Conservation (phyloP, 2,888 invertebrate genomes). For the Epinotia nisella region DNA sequence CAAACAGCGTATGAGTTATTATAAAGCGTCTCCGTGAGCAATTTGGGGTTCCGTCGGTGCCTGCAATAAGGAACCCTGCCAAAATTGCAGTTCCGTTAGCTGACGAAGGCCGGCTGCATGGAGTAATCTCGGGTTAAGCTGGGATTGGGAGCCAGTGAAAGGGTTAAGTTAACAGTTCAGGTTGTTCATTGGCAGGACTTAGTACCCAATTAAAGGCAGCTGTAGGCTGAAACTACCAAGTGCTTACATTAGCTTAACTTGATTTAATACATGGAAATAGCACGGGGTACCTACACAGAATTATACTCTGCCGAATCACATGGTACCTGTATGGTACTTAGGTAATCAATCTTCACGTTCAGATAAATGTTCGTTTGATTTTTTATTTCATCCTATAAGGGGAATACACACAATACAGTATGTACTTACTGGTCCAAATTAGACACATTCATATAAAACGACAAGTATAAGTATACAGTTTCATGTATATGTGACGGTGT, state of each 20-base stretch:
- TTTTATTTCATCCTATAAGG: too few relatives aligned
- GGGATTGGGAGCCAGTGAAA: conserved; percentile 44
- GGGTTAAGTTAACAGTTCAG: conserved; percentile 17
- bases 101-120: conserved; percentile 49
- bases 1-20: conserved; percentile 73
- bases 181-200: conserved; percentile 1
- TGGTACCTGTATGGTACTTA: too few relatives aligned
- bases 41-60: conserved; percentile 75
- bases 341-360: too few relatives aligned
- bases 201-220: not conserved
- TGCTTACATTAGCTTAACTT: not conserved
- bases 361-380: too few relatives aligned
- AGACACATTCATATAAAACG: too few relatives aligned
- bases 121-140: conserved; percentile 58
- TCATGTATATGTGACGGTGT: too few relatives aligned
- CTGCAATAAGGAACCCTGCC: conserved; percentile 69
- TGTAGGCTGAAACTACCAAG: not conserved
- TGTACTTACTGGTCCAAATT: too few relatives aligned
- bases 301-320: too few relatives aligned
- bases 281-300: too few relatives aligned
- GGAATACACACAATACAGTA: too few relatives aligned
- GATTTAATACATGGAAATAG: too few relatives aligned
- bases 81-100: conserved; percentile 74
- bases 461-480: too few relatives aligned
- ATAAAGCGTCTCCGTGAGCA: conserved; percentile 72